Evolutionary conservation across 2,113 vertebrate genomes (phyloP).

Genomic region (Dolichotis patagonum): DNA sequence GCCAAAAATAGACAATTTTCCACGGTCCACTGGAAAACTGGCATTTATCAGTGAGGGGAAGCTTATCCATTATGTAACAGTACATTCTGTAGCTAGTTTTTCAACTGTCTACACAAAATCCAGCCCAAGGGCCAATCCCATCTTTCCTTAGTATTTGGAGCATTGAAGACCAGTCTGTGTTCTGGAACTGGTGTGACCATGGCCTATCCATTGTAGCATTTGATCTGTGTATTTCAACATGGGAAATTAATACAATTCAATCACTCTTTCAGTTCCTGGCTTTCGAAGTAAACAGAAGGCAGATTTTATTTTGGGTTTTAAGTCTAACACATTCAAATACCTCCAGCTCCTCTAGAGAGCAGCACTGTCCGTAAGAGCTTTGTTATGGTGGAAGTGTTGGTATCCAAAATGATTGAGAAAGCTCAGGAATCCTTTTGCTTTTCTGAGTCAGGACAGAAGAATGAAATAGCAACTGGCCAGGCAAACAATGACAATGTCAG

Average conservation of each 20-base stretch:
- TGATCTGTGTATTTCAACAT: constrained; percentile 93
- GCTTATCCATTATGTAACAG: constrained; percentile 93
- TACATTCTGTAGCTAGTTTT: constrained; percentile 95
- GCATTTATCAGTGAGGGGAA: constrained; percentile 92
- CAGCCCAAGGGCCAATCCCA: constrained; percentile 90
- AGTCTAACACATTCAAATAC: constrained; percentile 92
- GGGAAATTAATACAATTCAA: constrained; percentile 90
- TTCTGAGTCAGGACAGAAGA: neutral
- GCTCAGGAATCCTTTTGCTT: neutral
- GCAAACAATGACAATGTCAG: neutral
- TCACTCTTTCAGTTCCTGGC: constrained; percentile 88
- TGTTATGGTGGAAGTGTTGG: neutral
- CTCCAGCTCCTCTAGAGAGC: constrained; percentile 90
- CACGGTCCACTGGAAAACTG: constrained; percentile 93
- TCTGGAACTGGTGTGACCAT: constrained; percentile 88
- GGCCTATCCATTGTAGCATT: constrained; percentile 91
- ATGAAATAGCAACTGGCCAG: neutral
- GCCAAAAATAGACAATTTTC: constrained; percentile 93
- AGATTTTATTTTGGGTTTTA: constrained; percentile 93
- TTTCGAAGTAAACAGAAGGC: constrained; percentile 92
- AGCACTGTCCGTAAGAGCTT: neutral
- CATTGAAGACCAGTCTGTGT: constrained; percentile 87
- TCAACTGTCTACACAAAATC: constrained; percentile 93
- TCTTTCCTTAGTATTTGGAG: constrained; percentile 92
- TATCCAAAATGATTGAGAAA: neutral